Percentiles rank a stretch among this genome's conserved stretches.
phyloP scores from a whole-genome alignment of 2,797 vertebrate species.

The Anabacerthia variegaticeps region DNA sequence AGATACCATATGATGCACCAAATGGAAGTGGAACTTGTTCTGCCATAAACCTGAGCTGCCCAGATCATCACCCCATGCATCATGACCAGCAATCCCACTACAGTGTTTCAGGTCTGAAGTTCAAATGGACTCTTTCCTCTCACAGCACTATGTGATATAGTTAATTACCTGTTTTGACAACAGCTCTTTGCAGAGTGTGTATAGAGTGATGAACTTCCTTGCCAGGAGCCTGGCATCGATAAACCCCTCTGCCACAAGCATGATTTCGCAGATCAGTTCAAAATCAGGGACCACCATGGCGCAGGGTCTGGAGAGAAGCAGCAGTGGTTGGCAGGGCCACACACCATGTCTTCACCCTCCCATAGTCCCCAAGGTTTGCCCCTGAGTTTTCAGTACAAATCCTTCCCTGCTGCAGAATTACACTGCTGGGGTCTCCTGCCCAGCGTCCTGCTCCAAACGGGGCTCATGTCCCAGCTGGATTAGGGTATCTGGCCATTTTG shows the following conservation, averaged over 20 bases:
- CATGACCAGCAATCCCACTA: not conserved
- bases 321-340: not conserved
- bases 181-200: conserved; percentile 78
- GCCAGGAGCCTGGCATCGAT: conserved; percentile 76
- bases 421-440: not conserved
- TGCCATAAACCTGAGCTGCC: not conserved
- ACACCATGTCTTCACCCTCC: fast-evolving
- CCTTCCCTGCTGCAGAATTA: not conserved
- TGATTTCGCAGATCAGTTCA: conserved; percentile 80
- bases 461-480: not conserved
- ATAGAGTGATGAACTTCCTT: conserved; percentile 79
- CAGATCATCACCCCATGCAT: not conserved
- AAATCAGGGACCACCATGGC: conserved; percentile 81
- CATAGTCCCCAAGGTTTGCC: not conserved
- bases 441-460: not conserved
- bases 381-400: not conserved
- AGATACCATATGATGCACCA: not conserved
- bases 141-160: not conserved
- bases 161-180: conserved; percentile 78
- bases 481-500: not conserved
- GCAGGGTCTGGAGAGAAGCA: conserved; percentile 66
- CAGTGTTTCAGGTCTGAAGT: not conserved
- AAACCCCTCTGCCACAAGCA: conserved; percentile 81
- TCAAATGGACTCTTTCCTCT: not conserved
- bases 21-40: not conserved